A percentile compares a stretch with the other conserved stretches of the same genome.
Evolutionary conservation across 2,888 invertebrate species (phyloP).

Genomic region (Ecdyonurus torrentis): DNA sequence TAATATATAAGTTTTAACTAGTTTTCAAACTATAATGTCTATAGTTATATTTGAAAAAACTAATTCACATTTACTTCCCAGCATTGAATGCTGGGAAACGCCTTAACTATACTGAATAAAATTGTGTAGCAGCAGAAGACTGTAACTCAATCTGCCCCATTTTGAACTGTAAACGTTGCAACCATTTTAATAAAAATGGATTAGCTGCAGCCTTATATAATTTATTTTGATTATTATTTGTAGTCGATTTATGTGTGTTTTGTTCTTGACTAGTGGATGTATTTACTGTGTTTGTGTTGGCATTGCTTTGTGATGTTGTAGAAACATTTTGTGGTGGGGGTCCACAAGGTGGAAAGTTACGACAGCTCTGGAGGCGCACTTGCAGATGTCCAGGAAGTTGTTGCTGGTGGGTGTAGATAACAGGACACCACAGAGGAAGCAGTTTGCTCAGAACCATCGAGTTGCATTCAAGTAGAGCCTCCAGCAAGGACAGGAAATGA

Average conservation of each 20-base stretch:
- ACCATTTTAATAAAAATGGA: constrained; percentile 54
- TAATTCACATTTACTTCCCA: too few species aligned
- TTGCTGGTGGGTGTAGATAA: constrained; percentile 75
- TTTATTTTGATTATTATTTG: constrained; percentile 2
- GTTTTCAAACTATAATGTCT: too few species aligned
- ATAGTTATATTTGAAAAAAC: too few species aligned
- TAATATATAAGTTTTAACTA: too few species aligned
- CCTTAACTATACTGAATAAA: constrained; percentile 49
- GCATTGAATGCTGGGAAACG: too few species aligned
- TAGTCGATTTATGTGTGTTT: constrained; percentile 23
- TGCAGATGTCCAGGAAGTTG: constrained; percentile 81
- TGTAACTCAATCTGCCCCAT: constrained; percentile 95
- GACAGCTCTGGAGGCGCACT: constrained; percentile 71
- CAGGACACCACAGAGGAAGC: constrained; percentile 90
- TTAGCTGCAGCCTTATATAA: constrained; percentile 20
- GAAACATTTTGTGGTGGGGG: constrained; percentile 25
- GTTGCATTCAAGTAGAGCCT: constrained; percentile 87
- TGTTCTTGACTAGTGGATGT: constrained; percentile 25
- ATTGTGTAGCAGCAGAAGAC: constrained; percentile 80
- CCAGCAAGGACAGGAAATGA: constrained; percentile 87
- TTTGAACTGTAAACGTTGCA: constrained; percentile 89
- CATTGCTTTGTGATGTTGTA: background rate
- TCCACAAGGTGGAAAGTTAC: constrained; percentile 55
- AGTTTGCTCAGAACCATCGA: constrained; percentile 83
- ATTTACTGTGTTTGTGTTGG: constrained; percentile 13